These are phyloP conservation scores for Phyllotis vaccarum DNA, from an alignment of 2,797 vertebrate genomes.

Conservation along the genomic window DNA sequence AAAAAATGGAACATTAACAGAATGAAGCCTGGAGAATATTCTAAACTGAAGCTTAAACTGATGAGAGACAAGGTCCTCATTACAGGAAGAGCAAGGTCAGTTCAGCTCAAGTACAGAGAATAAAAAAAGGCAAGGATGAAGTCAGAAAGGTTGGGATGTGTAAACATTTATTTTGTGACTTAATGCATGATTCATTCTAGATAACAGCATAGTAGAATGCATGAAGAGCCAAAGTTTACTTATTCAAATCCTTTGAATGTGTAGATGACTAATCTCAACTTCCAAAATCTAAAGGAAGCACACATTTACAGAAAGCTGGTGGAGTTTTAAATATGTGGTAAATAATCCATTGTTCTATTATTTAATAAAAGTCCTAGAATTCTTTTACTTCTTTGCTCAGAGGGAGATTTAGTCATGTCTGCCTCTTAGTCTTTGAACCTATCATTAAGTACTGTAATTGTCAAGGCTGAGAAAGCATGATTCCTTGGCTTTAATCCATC, in stretches of 20 bases:
- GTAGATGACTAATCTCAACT: neutral
- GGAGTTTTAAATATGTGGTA: neutral
- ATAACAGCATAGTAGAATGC: neutral
- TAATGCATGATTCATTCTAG: neutral
- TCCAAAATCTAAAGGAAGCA: neutral
- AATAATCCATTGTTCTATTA: neutral
- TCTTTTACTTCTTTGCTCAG: slow-evolving; percentile 32
- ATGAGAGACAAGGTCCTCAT: neutral
- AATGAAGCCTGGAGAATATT: neutral
- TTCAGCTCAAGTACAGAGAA: neutral
- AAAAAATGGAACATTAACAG: slow-evolving; percentile 9
- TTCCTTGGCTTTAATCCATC: neutral
- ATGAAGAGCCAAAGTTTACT: neutral
- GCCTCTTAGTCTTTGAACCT: neutral
- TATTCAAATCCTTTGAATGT: slow-evolving; percentile 8
- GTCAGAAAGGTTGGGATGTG: neutral
- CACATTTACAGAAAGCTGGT: neutral
- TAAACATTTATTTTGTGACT: slow-evolving; percentile 10
- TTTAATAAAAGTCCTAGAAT: neutral
- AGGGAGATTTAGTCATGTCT: neutral
- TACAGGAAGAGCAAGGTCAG: slow-evolving; percentile 40
- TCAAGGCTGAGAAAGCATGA: neutral
- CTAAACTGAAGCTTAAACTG: neutral
- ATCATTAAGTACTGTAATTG: neutral
- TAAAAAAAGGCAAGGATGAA: slow-evolving; percentile 17